Evolutionary conservation across 1,140 invertebrate species (phyloP).

Genomic region (Sinonovacula constricta): DNA sequence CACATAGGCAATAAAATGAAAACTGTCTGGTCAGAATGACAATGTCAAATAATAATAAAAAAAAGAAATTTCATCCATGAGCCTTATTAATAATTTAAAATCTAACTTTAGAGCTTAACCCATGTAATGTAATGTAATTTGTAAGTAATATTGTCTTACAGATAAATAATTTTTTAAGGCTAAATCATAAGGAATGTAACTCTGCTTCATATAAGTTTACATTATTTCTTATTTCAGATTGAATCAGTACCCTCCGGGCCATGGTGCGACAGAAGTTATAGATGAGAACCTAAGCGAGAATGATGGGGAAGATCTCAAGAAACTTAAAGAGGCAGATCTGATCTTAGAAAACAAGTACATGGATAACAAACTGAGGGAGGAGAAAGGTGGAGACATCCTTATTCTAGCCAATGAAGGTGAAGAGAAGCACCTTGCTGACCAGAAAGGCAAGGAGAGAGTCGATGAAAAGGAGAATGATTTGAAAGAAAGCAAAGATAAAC

Average conservation of each 20-base stretch:
- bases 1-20: too few relatives aligned
- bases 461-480: conserved; percentile 61
- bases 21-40: too few relatives aligned
- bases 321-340: conserved; percentile 65
- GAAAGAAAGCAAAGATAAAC: conserved; percentile 28
- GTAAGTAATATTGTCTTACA: too few relatives aligned
- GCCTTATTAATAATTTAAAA: too few relatives aligned
- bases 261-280: conserved; percentile 73
- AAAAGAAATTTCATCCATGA: too few relatives aligned
- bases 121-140: too few relatives aligned
- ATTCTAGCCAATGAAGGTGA: conserved; percentile 50
- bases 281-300: conserved; percentile 75
- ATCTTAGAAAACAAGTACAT: conserved; percentile 68
- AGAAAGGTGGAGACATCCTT: conserved; percentile 64
- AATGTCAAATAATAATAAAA: too few relatives aligned
- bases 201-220: too few relatives aligned
- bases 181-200: too few relatives aligned
- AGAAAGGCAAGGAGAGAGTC: conserved; percentile 68
- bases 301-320: conserved; percentile 64
- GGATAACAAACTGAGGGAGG: conserved; percentile 71
- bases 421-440: conserved; percentile 64
- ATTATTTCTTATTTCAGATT: too few relatives aligned
- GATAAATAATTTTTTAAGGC: too few relatives aligned
- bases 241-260: conserved; percentile 35
- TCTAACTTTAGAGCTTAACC: too few relatives aligned